Percentiles rank a stretch among this genome's conserved stretches.
Evolutionary conservation across 2,888 invertebrate genomes (phyloP).

Genomic region (Drosophila ustulata): DNA sequence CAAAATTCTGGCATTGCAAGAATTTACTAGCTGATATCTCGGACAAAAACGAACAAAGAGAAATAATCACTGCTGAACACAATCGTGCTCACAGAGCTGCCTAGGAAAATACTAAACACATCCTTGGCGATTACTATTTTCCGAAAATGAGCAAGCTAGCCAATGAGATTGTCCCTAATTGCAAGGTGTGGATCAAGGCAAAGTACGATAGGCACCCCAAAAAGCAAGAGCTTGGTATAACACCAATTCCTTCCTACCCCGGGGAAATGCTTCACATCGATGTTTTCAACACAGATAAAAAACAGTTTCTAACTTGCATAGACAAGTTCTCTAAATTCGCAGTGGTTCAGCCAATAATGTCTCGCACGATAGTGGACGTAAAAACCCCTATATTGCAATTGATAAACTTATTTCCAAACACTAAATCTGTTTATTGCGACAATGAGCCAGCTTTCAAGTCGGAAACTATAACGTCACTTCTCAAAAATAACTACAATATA

Average conservation of each 20-base stretch:
- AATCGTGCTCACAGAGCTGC: constrained; percentile 6
- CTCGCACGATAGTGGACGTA: neutral
- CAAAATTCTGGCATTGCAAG: neutral
- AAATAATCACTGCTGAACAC: constrained; percentile 3
- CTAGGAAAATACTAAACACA: constrained; percentile 5
- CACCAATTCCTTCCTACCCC: neutral
- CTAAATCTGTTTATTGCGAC: neutral
- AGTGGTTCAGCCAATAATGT: no score
- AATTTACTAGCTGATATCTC: constrained; percentile 5
- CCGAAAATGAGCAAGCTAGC: neutral
- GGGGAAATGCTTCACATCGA: no score
- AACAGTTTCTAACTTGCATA: no score
- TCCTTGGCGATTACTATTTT: constrained; percentile 1
- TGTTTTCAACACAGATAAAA: no score
- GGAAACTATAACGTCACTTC: neutral
- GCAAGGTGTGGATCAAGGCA: no score
- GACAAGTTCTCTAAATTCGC: no score
- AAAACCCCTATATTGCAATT: neutral
- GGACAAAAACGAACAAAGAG: constrained; percentile 1
- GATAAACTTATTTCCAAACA: neutral
- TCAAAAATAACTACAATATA: no score
- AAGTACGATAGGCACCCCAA: no score
- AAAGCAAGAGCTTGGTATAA: no score
- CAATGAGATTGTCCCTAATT: no score
- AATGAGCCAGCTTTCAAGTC: constrained; percentile 1